phyloP scores from a whole-genome alignment of 1,140 invertebrate genomes.

The Lepidurus apus region DNA sequence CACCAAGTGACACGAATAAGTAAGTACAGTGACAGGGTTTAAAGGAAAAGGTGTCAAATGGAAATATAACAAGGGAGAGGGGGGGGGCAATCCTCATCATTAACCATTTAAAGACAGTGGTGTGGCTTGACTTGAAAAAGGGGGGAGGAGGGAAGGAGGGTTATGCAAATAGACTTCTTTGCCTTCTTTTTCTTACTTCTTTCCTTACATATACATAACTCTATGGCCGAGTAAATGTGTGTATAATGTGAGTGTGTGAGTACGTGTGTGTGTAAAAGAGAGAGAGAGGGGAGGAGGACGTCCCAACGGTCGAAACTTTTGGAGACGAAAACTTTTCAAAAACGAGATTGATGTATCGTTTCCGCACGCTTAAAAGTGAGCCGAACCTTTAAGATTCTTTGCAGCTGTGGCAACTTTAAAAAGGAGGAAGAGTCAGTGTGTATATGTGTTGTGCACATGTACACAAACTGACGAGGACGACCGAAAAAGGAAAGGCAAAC shows the following conservation, averaged over 20 bases:
- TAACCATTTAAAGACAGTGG: neutral
- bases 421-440: neutral
- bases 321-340: constrained; percentile 7
- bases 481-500: neutral
- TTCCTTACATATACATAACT: too few relatives aligned
- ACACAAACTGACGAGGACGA: neutral
- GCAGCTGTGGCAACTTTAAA: neutral
- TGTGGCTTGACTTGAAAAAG: neutral
- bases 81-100: constrained; percentile 1
- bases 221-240: neutral
- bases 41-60: neutral
- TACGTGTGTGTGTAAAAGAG: neutral
- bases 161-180: too few relatives aligned
- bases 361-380: neutral
- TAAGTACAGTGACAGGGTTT: neutral
- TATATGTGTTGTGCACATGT: neutral
- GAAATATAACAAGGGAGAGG: constrained; percentile 1
- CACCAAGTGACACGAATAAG: neutral
- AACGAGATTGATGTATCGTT: neutral
- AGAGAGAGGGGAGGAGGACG: neutral
- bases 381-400: neutral
- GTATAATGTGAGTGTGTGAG: neutral
- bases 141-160: neutral
- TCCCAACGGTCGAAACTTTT: neutral
- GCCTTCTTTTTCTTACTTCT: too few relatives aligned